Evolutionary conservation across 2,797 vertebrate species (phyloP).

Genomic region (Todus mexicanus): DNA sequence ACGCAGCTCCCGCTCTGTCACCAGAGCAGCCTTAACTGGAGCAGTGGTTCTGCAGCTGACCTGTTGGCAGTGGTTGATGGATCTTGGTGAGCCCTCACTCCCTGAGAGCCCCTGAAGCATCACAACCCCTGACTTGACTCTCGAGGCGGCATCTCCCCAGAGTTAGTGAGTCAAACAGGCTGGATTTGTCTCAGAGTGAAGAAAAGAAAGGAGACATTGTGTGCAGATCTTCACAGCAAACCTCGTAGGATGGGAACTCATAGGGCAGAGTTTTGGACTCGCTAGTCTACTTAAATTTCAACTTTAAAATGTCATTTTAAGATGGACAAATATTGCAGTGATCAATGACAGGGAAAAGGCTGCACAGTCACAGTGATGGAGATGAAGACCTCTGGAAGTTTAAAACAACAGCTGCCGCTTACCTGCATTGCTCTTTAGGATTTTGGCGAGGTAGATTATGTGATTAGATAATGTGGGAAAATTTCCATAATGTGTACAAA

Average conservation of each 20-base stretch:
- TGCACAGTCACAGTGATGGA: background rate
- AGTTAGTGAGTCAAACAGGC: background rate
- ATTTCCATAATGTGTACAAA: background rate
- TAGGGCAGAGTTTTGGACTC: background rate
- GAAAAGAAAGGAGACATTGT: background rate
- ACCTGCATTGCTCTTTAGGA: background rate
- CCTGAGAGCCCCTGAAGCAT: background rate
- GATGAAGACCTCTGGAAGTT: background rate
- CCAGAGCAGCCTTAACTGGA: background rate
- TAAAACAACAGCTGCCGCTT: background rate
- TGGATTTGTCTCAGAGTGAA: background rate
- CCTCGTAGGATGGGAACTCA: rapidly evolving
- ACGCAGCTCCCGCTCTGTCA: background rate
- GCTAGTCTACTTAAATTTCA: background rate
- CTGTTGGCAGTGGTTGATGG: rapidly evolving
- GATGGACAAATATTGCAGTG: background rate
- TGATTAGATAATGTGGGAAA: background rate
- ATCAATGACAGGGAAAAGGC: background rate
- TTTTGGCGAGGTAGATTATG: background rate
- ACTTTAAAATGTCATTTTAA: background rate
- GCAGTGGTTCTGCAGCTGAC: background rate
- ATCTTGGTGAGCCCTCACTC: too few relatives aligned
- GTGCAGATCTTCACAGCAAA: background rate
- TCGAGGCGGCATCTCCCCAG: background rate
- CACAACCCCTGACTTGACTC: background rate